Evolutionary conservation across 2,113 vertebrate genomes (phyloP).

Genomic region (Lampris incognitus): DNA sequence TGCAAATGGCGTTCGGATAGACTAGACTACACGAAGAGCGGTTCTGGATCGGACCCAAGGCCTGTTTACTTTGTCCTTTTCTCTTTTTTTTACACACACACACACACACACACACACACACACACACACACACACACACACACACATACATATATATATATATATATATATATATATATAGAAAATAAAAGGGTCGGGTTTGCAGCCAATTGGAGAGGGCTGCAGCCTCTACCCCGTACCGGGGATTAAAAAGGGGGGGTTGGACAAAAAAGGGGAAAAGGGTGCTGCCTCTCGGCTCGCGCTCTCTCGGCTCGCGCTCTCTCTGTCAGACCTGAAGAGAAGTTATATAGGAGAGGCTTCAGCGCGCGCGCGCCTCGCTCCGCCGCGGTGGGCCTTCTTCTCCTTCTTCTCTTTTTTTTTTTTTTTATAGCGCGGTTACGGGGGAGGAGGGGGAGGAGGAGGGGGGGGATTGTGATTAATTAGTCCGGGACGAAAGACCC

Average conservation of each 20-base stretch:
- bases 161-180: background rate
- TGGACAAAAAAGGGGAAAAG: constrained; percentile 27
- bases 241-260: constrained; percentile 4
- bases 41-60: constrained; percentile 2
- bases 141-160: too few relatives aligned
- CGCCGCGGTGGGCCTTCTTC: too few relatives aligned
- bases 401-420: too few relatives aligned
- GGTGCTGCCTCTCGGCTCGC: constrained; percentile 67
- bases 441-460: too few relatives aligned
- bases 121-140: too few relatives aligned
- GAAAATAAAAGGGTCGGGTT: constrained; percentile 62
- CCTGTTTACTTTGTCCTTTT: too few relatives aligned
- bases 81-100: too few relatives aligned
- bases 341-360: constrained; percentile 47
- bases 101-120: too few relatives aligned
- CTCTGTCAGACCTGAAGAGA: constrained; percentile 46
- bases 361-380: too few relatives aligned
- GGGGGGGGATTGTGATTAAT: constrained; percentile 77
- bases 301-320: constrained; percentile 41
- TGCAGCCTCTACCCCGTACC: constrained; percentile 31
- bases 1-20: constrained; percentile 58
- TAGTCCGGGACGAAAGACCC: constrained; percentile 70
- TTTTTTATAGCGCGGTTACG: too few relatives aligned
- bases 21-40: constrained; percentile 29
- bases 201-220: constrained; percentile 74